phyloP scores from a whole-genome alignment of 2,113 vertebrate genomes.

The Zonotrichia leucophrys region DNA sequence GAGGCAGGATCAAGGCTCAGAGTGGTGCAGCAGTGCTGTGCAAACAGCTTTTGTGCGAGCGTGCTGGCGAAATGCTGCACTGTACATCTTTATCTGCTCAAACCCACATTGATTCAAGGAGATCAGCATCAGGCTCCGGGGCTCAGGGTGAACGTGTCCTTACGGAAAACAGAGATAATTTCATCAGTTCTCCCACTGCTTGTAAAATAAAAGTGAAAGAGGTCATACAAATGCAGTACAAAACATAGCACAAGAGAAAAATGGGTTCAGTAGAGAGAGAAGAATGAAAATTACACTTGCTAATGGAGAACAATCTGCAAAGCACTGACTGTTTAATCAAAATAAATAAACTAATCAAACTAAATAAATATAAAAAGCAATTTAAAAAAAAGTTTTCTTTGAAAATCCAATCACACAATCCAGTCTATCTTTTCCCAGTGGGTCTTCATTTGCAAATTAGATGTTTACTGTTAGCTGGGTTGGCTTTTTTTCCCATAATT shows the following conservation, averaged over 20 bases:
- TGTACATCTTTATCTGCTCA: neutral
- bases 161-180: neutral
- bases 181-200: neutral
- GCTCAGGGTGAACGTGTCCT: neutral
- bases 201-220: neutral
- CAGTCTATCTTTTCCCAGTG: neutral
- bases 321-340: neutral
- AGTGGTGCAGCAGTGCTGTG: neutral
- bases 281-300: neutral
- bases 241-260: neutral
- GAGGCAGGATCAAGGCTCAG: neutral
- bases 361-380: neutral
- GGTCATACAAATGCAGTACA: neutral
- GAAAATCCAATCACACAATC: neutral
- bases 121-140: neutral
- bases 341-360: neutral
- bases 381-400: neutral
- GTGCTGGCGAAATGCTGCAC: neutral
- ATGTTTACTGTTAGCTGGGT: neutral
- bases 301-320: neutral
- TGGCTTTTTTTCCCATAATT: neutral
- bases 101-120: neutral
- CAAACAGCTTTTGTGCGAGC: neutral
- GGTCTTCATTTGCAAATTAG: neutral
- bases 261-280: neutral